A percentile compares a stretch with the other conserved stretches of the same genome.
Conservation (phyloP, 1,140 invertebrate species). For the Oryzaephilus surinamensis region DNA sequence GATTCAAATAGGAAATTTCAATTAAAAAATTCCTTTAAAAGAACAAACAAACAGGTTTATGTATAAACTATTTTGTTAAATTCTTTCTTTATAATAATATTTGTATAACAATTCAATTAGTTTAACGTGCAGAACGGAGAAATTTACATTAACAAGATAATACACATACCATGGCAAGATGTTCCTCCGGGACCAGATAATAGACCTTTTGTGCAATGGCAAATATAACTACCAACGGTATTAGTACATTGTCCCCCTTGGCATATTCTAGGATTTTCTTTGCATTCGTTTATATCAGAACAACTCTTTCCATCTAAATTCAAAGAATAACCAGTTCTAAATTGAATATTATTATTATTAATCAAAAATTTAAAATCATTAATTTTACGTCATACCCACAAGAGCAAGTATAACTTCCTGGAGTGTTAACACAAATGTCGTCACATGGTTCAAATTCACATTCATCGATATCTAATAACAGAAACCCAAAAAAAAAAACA, state of each 20-base stretch:
- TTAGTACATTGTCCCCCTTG: conserved; percentile 76
- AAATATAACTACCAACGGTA: conserved; percentile 62
- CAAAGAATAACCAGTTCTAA: conserved; percentile 44
- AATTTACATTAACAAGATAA: no score
- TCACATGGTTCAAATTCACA: conserved; percentile 57
- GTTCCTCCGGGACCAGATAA: conserved; percentile 54
- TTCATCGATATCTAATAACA: conserved; percentile 76
- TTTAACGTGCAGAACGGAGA: no score
- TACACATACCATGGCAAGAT: conserved; percentile 42
- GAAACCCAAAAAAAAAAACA: no score
- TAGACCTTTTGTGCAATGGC: conserved; percentile 67
- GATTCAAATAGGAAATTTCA: no score
- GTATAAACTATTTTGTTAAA: no score
- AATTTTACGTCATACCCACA: conserved; percentile 37
- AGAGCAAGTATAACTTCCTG: conserved; percentile 49
- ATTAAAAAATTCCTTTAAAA: no score
- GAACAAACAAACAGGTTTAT: no score
- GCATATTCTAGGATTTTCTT: conserved; percentile 68
- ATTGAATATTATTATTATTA: no score
- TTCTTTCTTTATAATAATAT: no score
- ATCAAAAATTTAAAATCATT: no score
- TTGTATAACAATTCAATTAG: no score
- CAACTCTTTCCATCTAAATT: conserved; percentile 49
- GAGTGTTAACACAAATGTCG: conserved; percentile 54
- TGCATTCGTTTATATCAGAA: conserved; percentile 63